Evolutionary conservation across 2,888 invertebrate genomes (phyloP), one percentile per base, ranked within the genome.

Genomic region (Agrotis puta): DNA sequence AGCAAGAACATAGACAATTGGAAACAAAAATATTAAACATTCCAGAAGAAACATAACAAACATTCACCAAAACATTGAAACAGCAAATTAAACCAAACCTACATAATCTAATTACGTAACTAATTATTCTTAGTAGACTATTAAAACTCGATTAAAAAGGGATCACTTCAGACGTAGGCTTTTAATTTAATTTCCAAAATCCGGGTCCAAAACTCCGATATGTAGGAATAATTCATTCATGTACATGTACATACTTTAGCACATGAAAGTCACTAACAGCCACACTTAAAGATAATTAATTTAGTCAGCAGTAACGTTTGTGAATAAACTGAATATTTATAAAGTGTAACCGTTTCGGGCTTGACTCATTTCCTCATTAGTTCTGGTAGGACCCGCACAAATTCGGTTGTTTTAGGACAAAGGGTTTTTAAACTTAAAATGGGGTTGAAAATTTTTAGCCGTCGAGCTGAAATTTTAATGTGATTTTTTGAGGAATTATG

Each of bases 301-400:
- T 71, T 62, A 33, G 48, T 54, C 27, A 58, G 43, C 53, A 73
- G 65, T 61, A 67, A 50, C 66, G 58, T 76, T 82, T 74, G 73
- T 74, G 66, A 75, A 68, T 64, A 72, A 68, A 72, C 57, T 79
- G 74, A 81, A 83, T 72, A 83, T 83, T 83, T 81, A 83, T 79
- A 81, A 74, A 81, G 63, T 76, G 79, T 68, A 72, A 68, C 75
- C 73, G 62, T 78, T 82, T 71, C 51, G 59, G 75, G 70, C 69
- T 81, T 76, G 73, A 76, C 70, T 81, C 69, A 63, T 81, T 83
- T 75, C 48, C 63, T 78, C 67, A 70, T 83, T 81, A 75, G 75
- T 51, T 63, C 57, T 24, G 16, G 33, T 68, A 66, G 73, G 66
- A 33, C 20, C n/a, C 11, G 20, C 58, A 65, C 14, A 58, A 66